Evolutionary conservation across 2,797 vertebrate species (phyloP).

Genomic region (Vultur gryphus): DNA sequence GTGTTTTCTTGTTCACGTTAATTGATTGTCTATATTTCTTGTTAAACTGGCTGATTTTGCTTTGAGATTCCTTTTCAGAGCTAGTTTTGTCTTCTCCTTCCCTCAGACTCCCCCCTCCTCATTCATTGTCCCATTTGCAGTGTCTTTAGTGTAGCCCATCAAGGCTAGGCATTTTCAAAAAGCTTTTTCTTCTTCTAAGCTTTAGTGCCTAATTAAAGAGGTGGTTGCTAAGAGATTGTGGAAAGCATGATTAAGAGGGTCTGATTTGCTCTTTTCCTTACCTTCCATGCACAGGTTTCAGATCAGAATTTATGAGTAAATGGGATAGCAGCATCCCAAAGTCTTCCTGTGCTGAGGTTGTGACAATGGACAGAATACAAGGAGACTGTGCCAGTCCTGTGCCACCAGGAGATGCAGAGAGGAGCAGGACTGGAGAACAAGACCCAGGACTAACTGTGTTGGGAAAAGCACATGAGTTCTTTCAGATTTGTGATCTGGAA

Average conservation of each 20-base stretch:
- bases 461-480: constrained; percentile 88
- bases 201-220: constrained; percentile 76
- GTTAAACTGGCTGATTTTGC: neutral
- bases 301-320: neutral
- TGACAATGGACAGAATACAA: neutral
- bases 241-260: constrained; percentile 55
- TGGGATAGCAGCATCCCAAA: constrained; percentile 70
- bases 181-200: constrained; percentile 52
- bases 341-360: constrained; percentile 9
- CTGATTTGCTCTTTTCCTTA: constrained; percentile 69
- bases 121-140: neutral
- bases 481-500: constrained; percentile 90
- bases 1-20: neutral
- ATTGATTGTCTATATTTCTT: neutral
- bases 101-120: neutral
- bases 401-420: neutral
- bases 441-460: constrained; percentile 69
- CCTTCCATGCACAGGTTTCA: constrained; percentile 23
- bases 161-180: constrained; percentile 22
- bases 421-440: constrained; percentile 36
- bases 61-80: neutral
- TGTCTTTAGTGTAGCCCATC: neutral
- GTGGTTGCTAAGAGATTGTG: constrained; percentile 79
- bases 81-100: neutral
- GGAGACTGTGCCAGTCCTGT: neutral